Base-by-base conservation (phyloP, 1,140 invertebrate genomes). In the Mercenaria mercenaria region DNA sequence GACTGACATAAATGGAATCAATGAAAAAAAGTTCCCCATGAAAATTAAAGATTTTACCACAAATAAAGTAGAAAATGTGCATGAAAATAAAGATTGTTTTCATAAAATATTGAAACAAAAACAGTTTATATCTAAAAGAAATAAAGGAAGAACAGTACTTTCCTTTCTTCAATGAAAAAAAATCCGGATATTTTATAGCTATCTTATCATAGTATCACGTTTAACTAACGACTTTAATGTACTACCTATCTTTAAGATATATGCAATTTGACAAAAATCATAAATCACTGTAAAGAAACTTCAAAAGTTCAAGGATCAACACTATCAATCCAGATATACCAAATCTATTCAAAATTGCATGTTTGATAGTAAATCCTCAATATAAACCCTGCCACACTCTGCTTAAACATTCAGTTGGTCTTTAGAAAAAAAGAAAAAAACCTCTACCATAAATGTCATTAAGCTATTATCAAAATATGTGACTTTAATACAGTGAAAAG, bases 401-500 rank as follows among this genome's bases (percentile, higher is more conserved):
- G 8, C 2, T 23, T 39, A 11, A 20, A 72, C 34, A 72, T 72
- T 72, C 34, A 23, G 10, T 72, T 64, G 13, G 11, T 29, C 29
- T 72, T 39, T 8, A 72, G 15, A 29, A 67, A 67, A 37, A 67
- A 67, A 20, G 11, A 15, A 67, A 67, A 67, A 67, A 20, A 29
- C 34, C 29, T 15, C 34, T 4, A 39, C 26, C 37, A 72, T 29
- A 23, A 72, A 72, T 37, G 34, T 13, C 59, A 29, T 29, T 72
- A 72, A 72, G 67, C 67, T 39, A 72, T 72, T 72, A 39, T 72
- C 67, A 72, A 72, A 41, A 72, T 72, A 72, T 72, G 34, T 41
- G 67, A 37, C 34, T 39, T 37, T 4, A 72, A 72, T 72, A 39
- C 34, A 1, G 67, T 72, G 2, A 72, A 72, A 72, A 39, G 67